A percentile compares a stretch with the other conserved stretches of the same genome.
Conservation (phyloP, 2,888 invertebrate species). For the Pandemis corylana region DNA sequence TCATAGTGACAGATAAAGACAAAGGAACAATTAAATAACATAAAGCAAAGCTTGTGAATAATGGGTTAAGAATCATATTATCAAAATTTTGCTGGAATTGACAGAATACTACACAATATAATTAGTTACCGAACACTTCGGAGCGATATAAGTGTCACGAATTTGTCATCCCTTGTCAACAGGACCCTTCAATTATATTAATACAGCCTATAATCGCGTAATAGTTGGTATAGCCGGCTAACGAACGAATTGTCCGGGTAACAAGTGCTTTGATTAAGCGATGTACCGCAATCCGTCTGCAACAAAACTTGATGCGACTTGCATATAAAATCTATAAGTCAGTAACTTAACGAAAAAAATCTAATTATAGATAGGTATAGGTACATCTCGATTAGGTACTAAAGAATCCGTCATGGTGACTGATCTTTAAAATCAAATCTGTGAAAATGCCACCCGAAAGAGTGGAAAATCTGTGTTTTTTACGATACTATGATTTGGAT, state of each 20-base stretch:
- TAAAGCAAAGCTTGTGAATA: no score
- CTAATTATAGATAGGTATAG: no score
- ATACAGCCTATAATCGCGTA: conserved; percentile 37
- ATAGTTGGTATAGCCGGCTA: conserved; percentile 46
- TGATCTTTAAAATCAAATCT: no score
- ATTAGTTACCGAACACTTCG: conserved; percentile 3
- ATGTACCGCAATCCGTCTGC: conserved; percentile 53
- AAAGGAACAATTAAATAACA: no score
- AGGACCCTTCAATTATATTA: conserved; percentile 33
- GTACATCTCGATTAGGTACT: no score
- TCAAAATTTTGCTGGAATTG: not conserved
- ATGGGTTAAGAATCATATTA: no score
- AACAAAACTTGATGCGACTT: conserved; percentile 53
- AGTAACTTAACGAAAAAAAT: no score
- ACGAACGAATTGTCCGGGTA: conserved; percentile 65
- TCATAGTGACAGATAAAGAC: no score
- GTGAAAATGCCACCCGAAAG: no score
- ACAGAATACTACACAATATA: not conserved
- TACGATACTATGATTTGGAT: no score
- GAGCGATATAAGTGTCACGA: conserved; percentile 6
- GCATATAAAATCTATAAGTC: conserved; percentile 5
- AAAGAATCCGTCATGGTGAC: no score
- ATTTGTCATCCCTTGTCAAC: conserved; percentile 20
- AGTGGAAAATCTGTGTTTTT: no score
- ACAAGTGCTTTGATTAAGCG: conserved; percentile 70